Evolutionary conservation across 2,113 vertebrate genomes (phyloP), one percentile per base, ranked within the genome.

Genomic region (Sapayoa aenigma): DNA sequence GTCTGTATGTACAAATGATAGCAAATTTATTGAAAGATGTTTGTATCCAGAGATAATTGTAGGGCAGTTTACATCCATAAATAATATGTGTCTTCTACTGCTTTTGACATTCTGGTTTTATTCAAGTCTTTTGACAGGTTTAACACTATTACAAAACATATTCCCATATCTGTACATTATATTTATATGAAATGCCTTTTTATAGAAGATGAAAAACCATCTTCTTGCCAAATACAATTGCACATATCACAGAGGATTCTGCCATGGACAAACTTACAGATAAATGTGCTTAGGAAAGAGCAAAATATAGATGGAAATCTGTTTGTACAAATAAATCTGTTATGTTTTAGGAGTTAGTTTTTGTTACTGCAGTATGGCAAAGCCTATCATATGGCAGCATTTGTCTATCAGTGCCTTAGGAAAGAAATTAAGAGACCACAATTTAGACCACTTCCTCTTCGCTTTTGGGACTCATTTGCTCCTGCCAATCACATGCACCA

Each of bases 181-280:
- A 44, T 1, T 2, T 25, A 21, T 7, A 14, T 62, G 35, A 76
- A 87, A 85, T 33, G 7, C 5, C 14, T 56, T 78, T 63, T 18
- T 68, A 58, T 9, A 58, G 14, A 16, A 20, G 58, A 31, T 21
- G 0, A 52, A 44, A 81, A 49, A 33, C 4, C 5, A 0, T 13
- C 20, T 49, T 42, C 25, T 76, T 62, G 35, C 18, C 31, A 50
- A 49, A 55, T n/a, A 25, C 8, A 22, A 3, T 37, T 44, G 23
- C 23, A 39, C 9, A 60, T 15, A 53, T 2, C 2, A 33, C 22
- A 72, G 17, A 5, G 39, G 11, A n/a, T 60, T 83, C 46, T 73
- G 9, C 33, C 37, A 37, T 17, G 33, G 50, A 31, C 55, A 69
- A 89, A 55, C 6, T 39, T 46, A 30, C 10, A 68, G 24, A 69